Percentiles rank a stretch among this genome's conserved stretches.
Evolutionary conservation across 2,797 vertebrate genomes (phyloP).

Genomic region (Peromyscus aztecus): DNA sequence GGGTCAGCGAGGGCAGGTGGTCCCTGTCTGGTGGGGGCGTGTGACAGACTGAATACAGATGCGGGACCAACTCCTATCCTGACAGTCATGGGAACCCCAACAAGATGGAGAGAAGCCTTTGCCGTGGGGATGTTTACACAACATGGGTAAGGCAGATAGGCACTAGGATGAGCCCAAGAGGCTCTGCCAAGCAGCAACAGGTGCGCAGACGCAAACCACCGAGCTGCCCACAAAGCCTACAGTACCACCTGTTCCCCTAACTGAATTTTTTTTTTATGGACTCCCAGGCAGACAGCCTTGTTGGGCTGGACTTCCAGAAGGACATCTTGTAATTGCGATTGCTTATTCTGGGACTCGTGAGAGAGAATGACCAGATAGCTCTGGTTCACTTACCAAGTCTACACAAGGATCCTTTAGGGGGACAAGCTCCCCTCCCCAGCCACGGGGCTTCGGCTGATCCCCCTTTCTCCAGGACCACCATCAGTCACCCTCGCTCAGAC

Average conservation of each 20-base stretch:
- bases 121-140: neutral
- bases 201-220: neutral
- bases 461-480: no score
- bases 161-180: neutral
- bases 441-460: neutral
- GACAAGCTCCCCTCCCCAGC: neutral
- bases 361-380: neutral
- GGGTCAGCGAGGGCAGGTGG: constrained; percentile 15
- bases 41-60: neutral
- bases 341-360: neutral
- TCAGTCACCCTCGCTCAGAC: neutral
- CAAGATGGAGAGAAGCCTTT: neutral
- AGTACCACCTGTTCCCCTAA: neutral
- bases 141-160: neutral
- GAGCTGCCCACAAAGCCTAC: neutral
- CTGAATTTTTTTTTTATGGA: neutral
- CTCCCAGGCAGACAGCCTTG: neutral
- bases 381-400: neutral
- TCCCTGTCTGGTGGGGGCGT: neutral
- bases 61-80: neutral
- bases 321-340: neutral
- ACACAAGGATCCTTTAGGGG: neutral
- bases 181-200: neutral
- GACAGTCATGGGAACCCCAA: neutral
- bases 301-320: neutral